These are phyloP conservation scores for Leucozona laternaria DNA, from an alignment of 2,888 invertebrate genomes.

Conservation along the genomic window DNA sequence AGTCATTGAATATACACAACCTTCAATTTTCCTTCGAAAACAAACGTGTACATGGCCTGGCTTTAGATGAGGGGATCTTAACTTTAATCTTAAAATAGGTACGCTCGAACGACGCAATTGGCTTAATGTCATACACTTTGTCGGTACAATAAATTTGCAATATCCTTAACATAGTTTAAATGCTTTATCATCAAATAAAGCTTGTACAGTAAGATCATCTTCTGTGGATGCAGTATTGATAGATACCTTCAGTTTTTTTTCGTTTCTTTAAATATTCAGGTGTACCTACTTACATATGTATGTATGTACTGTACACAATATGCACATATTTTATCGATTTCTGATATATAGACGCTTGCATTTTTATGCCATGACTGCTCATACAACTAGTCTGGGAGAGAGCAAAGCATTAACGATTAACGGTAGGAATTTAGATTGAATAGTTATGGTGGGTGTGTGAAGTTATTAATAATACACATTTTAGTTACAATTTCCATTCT, in stretches of 20 bases:
- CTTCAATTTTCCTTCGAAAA: constrained; percentile 70
- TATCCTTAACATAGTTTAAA: constrained; percentile 22
- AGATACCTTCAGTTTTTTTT: background rate
- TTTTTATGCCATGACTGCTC: background rate
- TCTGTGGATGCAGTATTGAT: background rate
- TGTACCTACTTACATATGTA: background rate
- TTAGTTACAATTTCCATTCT: no score
- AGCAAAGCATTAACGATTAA: background rate
- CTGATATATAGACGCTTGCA: background rate
- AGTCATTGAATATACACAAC: constrained; percentile 56
- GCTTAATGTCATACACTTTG: constrained; percentile 8
- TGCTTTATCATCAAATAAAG: constrained; percentile 4
- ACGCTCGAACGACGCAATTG: constrained; percentile 17
- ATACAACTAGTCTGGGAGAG: background rate
- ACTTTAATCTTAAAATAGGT: constrained; percentile 24
- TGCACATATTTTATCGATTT: background rate
- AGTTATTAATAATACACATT: no score
- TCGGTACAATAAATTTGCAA: background rate
- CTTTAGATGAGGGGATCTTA: constrained; percentile 30
- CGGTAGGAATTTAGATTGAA: background rate
- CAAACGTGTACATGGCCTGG: constrained; percentile 16
- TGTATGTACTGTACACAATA: no score
- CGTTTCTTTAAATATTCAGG: background rate
- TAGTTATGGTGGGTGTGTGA: background rate
- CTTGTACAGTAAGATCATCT: background rate